Evolutionary conservation across 2,888 invertebrate species (phyloP), one percentile per base, ranked within the genome.

Genomic region (Poecilobothrus nobilitatus): DNA sequence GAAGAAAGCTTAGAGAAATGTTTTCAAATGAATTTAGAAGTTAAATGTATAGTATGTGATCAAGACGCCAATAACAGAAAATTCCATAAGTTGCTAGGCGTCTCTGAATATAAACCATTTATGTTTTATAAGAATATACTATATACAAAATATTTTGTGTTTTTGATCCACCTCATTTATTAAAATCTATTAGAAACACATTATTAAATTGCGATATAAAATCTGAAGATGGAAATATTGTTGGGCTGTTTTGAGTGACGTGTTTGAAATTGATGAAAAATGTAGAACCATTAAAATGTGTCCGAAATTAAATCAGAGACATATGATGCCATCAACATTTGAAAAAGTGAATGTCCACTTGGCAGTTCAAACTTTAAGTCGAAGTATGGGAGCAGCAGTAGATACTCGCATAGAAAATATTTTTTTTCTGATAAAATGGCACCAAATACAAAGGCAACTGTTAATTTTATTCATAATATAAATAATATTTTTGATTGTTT

Each of bases 311-410:
- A 68, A 63, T 3, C 20, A 37, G 44, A 63, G 63, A 18, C 66
- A 68, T 20, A 67, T 69, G 15, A n/a, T 20, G 10, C 68, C 66
- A 34, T 33, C 22, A 8, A 33, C 41, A 22, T 68, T 68, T 63
- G 63, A 68, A 22, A 68, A 68, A 68, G 66, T 68, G 68, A 66
- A 53, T 18, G 66, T 68, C 18, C 62, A 27, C 7, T 66, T 63
- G 21, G 66, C 68, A 22, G 37, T 34, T 3, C 68, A 63, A 27
- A 34, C 66, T 22, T 68, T 68, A 18, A 66, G 62, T 18, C 27
- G 33, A 33, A 66, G 20, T 20, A 66, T 66, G 2, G 65, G 22
- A 12, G 68, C 63, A 21, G 68, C 61, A 20, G 66, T 68, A 12
- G 41, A 37, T 21, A 66, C 66, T 8, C 15, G 33, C 8, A 18